These are phyloP conservation scores for Athene noctua DNA, from an alignment of 2,113 vertebrate species.

Conservation along the genomic window DNA sequence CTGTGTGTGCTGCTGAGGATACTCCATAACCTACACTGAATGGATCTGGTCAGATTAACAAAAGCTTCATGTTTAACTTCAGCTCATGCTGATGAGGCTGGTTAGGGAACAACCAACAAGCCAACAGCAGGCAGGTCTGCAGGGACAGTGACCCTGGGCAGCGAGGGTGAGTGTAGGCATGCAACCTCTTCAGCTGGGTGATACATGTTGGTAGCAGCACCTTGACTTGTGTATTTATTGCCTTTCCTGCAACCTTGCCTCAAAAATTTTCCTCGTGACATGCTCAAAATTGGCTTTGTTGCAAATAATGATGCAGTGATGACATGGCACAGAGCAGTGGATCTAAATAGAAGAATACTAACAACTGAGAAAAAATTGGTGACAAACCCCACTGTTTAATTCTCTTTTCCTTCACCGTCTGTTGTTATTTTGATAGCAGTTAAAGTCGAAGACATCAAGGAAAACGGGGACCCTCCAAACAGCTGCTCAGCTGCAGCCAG, in stretches of 20 bases:
- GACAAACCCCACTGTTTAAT: background rate
- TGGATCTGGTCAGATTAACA: background rate
- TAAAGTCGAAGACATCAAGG: background rate
- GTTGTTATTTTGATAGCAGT: background rate
- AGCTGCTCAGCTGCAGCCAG: background rate
- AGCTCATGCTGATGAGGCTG: background rate
- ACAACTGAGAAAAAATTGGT: background rate
- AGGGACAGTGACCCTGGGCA: background rate
- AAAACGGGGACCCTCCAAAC: background rate
- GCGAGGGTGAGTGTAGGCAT: rapidly evolving
- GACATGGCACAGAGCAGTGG: background rate
- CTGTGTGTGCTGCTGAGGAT: background rate
- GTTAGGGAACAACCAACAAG: background rate
- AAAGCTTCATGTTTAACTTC: background rate
- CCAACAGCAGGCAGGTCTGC: background rate
- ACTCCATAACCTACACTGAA: background rate
- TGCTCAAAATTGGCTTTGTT: background rate
- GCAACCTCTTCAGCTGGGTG: background rate
- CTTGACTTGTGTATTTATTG: background rate
- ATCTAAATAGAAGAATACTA: background rate
- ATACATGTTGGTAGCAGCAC: background rate
- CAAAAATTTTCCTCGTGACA: rapidly evolving
- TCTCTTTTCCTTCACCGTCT: background rate
- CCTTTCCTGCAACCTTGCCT: background rate
- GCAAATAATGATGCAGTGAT: background rate